Evolutionary conservation across 2,797 vertebrate genomes (phyloP).

Genomic region (Poecilia gillii): DNA sequence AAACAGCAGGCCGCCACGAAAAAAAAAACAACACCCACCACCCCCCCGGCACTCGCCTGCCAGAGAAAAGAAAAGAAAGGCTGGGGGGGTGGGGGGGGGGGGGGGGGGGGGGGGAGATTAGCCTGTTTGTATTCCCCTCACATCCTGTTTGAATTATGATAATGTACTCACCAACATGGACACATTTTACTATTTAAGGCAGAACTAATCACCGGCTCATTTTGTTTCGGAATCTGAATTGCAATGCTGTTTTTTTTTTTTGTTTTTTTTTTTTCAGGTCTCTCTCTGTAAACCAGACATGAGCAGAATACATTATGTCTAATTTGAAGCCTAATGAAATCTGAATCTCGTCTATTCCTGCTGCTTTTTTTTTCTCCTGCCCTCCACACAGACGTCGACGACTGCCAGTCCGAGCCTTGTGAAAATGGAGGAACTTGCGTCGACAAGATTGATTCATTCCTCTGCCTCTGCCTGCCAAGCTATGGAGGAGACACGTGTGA

Average conservation of each 20-base stretch:
- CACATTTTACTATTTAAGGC: conserved; percentile 32
- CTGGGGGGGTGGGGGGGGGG: no score
- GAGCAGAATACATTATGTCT: conserved; percentile 34
- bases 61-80: no score
- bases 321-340: conserved; percentile 47
- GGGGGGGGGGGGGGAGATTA: no score
- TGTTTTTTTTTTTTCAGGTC: not conserved
- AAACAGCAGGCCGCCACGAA: no score
- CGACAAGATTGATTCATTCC: conserved; percentile 91
- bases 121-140: conserved; percentile 37
- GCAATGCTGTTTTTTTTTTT: conserved; percentile 14
- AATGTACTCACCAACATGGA: conserved; percentile 31
- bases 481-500: conserved; percentile 93
- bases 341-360: conserved; percentile 24
- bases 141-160: conserved; percentile 41
- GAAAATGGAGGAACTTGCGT: conserved; percentile 96
- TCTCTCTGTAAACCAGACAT: conserved; percentile 17
- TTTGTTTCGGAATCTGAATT: conserved; percentile 40
- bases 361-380: not conserved
- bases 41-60: no score
- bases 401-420: conserved; percentile 93
- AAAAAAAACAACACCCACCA: no score
- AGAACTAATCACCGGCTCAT: conserved; percentile 39
- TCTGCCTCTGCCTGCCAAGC: conserved; percentile 95
- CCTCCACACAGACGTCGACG: conserved; percentile 86